Evolutionary conservation across 2,113 vertebrate genomes (phyloP).

Genomic region (Murina feae): DNA sequence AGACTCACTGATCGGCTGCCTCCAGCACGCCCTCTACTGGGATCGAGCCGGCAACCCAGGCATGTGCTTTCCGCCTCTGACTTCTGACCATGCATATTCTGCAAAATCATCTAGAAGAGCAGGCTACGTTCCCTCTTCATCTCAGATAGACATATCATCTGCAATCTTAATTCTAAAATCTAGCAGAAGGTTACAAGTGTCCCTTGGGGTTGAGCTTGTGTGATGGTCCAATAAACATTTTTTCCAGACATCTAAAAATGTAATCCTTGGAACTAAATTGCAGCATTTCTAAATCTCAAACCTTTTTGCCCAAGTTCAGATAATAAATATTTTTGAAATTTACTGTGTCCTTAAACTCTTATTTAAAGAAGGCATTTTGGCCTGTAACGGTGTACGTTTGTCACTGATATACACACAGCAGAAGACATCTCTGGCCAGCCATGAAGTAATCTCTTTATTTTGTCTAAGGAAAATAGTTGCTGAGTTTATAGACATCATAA

Average conservation of each 20-base stretch:
- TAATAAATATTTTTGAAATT: neutral
- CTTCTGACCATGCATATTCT: conserved; percentile 90
- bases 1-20: too few species aligned
- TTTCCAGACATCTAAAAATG: conserved; percentile 93
- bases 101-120: conserved; percentile 94
- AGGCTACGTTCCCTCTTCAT: conserved; percentile 91
- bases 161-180: conserved; percentile 93
- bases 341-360: neutral
- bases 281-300: conserved; percentile 92
- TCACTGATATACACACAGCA: conserved; percentile 44
- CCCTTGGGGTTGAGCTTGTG: conserved; percentile 92
- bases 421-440: neutral
- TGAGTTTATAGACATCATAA: conserved; percentile 39
- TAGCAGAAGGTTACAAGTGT: conserved; percentile 92
- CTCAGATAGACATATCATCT: conserved; percentile 91
- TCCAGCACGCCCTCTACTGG: too few species aligned
- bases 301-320: neutral
- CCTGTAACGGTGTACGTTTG: conserved; percentile 56
- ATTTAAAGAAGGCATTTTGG: conserved; percentile 55
- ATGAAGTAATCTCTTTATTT: conserved; percentile 52
- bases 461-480: conserved; percentile 38
- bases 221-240: conserved; percentile 93
- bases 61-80: conserved; percentile 85
- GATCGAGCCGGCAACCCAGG: too few species aligned
- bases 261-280: conserved; percentile 92